Percentiles rank a stretch among this genome's conserved stretches.
Conservation (phyloP, 2,113 vertebrate genomes). For the Xenopus borealis region DNA sequence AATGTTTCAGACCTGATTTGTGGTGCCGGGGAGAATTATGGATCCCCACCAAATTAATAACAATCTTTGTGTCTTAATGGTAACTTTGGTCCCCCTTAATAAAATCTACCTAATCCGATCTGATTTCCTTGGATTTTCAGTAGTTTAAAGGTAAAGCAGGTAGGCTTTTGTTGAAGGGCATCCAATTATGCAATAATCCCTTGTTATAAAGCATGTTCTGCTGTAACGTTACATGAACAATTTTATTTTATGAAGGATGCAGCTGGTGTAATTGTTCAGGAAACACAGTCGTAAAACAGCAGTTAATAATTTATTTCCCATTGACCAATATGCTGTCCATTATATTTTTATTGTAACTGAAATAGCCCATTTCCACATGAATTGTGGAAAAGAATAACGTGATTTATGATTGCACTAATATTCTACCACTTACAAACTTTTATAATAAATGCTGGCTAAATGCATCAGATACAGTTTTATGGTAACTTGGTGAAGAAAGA, state of each 20-base stretch:
- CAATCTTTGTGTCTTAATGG: constrained; percentile 63
- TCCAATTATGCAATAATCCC: constrained; percentile 60
- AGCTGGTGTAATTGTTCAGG: constrained; percentile 49
- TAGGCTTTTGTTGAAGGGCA: constrained; percentile 55
- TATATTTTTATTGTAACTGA: constrained; percentile 59
- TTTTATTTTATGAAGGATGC: constrained; percentile 45
- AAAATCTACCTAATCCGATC: constrained; percentile 66
- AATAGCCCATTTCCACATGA: constrained; percentile 22
- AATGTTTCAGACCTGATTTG: constrained; percentile 60
- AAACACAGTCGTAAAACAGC: constrained; percentile 53
- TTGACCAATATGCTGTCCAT: constrained; percentile 57
- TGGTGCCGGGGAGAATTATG: constrained; percentile 60
- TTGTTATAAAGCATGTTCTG: constrained; percentile 53
- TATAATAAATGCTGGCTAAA: constrained; percentile 2
- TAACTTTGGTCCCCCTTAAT: constrained; percentile 57
- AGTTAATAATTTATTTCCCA: constrained; percentile 59
- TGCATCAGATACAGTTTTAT: constrained; percentile 25
- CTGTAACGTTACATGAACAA: constrained; percentile 51
- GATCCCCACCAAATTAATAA: constrained; percentile 62
- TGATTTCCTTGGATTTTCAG: constrained; percentile 63
- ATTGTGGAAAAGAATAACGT: constrained; percentile 25
- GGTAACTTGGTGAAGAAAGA: constrained; percentile 2
- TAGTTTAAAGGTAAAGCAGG: constrained; percentile 53
- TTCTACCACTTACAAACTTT: constrained; percentile 25
- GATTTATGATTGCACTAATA: constrained; percentile 36